Conservation (phyloP, 2,113 vertebrate genomes). For the Passer domesticus region DNA sequence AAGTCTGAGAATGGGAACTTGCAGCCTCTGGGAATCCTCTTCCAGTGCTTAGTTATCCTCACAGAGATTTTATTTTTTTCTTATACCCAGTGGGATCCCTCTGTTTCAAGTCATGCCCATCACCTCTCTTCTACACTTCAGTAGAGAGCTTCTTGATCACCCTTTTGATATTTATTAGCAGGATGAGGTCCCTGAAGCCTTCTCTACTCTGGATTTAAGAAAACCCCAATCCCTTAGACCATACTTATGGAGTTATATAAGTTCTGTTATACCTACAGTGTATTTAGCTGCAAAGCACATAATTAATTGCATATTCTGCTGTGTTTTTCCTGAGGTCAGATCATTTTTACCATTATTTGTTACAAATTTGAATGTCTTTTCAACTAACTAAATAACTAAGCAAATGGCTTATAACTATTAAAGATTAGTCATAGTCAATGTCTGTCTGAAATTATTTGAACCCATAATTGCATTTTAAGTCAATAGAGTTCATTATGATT, state of each 20-base stretch:
- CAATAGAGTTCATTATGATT: neutral
- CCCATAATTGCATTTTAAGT: neutral
- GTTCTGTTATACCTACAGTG: neutral
- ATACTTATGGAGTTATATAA: neutral
- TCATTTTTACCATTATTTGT: neutral
- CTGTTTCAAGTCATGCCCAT: neutral
- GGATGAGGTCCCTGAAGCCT: neutral
- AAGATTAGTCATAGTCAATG: neutral
- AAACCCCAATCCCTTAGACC: rapidly evolving
- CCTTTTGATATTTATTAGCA: neutral
- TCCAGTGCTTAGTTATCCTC: neutral
- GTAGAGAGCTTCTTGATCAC: neutral
- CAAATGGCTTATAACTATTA: neutral
- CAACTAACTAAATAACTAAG: neutral
- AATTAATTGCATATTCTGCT: neutral
- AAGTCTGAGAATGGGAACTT: neutral
- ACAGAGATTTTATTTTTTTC: neutral
- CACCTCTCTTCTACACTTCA: neutral
- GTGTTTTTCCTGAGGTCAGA: neutral
- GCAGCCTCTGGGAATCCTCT: neutral
- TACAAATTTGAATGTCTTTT: neutral
- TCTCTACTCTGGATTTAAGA: neutral
- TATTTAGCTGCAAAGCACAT: neutral
- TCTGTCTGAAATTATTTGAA: neutral
- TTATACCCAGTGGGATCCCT: neutral